These are phyloP conservation scores for Spizella passerina DNA, from an alignment of 2,797 vertebrate species.

Conservation along the genomic window DNA sequence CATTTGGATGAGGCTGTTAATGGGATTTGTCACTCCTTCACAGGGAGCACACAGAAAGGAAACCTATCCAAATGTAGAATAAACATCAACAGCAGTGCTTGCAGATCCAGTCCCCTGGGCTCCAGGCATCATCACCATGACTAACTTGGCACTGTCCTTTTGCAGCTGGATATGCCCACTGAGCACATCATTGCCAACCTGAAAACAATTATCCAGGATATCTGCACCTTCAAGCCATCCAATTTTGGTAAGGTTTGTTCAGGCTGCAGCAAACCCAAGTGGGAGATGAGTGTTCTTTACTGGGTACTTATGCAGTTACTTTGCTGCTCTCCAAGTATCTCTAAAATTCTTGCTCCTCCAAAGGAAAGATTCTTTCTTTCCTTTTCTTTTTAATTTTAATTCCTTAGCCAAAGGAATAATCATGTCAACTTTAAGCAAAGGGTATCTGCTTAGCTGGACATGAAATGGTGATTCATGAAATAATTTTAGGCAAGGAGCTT, in stretches of 20 bases:
- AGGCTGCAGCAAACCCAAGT: not conserved
- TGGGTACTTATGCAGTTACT: not conserved
- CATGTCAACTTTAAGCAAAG: not conserved
- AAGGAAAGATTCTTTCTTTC: not conserved
- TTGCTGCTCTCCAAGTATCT: not conserved
- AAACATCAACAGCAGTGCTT: not conserved
- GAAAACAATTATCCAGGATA: slow-evolving; percentile 79
- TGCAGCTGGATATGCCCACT: slow-evolving; percentile 89
- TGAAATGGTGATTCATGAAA: not conserved
- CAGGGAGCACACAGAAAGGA: not conserved
- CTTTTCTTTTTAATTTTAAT: not conserved
- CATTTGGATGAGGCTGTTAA: not conserved
- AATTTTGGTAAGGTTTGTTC: slow-evolving; percentile 75
- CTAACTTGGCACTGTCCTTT: not conserved
- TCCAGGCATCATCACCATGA: not conserved
- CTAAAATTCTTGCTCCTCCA: not conserved
- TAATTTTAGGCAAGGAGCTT: not conserved
- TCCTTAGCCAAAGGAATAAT: not conserved
- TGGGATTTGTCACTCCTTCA: not conserved
- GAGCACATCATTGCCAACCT: slow-evolving; percentile 88
- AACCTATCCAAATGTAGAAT: no score
- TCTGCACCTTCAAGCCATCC: slow-evolving; percentile 82
- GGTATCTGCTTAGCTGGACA: not conserved
- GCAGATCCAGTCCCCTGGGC: not conserved
- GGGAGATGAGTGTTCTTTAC: not conserved